phyloP scores from a whole-genome alignment of 1,140 invertebrate genomes.

The Megalonaias nervosa region DNA sequence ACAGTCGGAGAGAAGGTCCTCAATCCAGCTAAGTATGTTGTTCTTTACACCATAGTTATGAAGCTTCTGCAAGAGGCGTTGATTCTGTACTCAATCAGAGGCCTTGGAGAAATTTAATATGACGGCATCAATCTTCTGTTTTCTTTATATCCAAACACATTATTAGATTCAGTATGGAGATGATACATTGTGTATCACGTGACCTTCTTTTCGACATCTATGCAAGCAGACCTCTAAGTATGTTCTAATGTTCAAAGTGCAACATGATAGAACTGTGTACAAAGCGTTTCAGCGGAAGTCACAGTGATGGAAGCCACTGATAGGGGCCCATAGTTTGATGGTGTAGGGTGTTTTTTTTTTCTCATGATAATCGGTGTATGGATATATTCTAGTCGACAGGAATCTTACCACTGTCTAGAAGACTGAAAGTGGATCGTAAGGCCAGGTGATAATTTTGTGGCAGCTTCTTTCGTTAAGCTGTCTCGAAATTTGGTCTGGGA shows the following conservation, averaged over 20 bases:
- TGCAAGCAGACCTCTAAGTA: neutral
- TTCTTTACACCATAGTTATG: constrained; percentile 11
- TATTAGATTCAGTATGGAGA: no score
- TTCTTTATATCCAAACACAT: no score
- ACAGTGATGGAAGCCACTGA: neutral
- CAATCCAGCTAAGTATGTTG: neutral
- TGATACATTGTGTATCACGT: no score
- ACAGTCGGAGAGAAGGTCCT: no score
- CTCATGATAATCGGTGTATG: no score
- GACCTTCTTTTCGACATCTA: neutral
- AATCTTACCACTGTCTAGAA: neutral
- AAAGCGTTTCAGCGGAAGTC: neutral
- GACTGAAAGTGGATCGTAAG: neutral
- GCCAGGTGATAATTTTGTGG: no score
- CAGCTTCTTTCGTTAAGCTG: neutral
- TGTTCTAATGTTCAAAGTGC: neutral
- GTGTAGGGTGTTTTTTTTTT: neutral
- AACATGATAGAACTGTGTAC: neutral
- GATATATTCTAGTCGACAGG: neutral
- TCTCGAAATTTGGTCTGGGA: neutral
- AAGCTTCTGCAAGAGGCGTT: constrained; percentile 5
- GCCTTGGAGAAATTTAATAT: constrained; percentile 19
- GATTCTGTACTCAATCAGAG: constrained; percentile 9
- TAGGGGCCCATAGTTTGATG: neutral
- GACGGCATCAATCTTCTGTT: constrained; percentile 6